Evolutionary conservation across 2,888 invertebrate genomes (phyloP).

Genomic region (Dendrolimus pini): DNA sequence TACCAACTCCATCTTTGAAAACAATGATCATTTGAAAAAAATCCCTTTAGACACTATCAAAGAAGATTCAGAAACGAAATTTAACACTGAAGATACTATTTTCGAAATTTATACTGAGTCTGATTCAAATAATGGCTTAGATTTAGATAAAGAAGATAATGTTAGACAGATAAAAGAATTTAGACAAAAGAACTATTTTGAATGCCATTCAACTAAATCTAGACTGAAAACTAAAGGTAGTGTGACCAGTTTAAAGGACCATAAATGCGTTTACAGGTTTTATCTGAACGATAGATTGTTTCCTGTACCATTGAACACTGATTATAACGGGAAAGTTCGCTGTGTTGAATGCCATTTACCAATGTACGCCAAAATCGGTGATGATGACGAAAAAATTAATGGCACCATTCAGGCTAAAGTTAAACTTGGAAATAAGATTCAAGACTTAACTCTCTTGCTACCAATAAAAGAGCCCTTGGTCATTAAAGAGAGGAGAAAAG

Average conservation of each 20-base stretch:
- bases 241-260: conserved; percentile 37
- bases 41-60: conserved; percentile 44
- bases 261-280: conserved; percentile 74
- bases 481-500: conserved; percentile 45
- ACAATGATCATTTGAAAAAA: conserved; percentile 25
- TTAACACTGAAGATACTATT: conserved; percentile 19
- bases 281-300: conserved; percentile 75
- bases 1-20: conserved; percentile 35
- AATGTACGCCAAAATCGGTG: conserved; percentile 24
- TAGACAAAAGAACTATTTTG: conserved; percentile 76
- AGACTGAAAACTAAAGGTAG: conserved; percentile 35
- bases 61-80: conserved; percentile 37
- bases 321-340: conserved; percentile 57
- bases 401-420: conserved; percentile 67
- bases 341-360: conserved; percentile 71
- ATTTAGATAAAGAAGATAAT: conserved; percentile 29
- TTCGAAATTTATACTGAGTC: conserved; percentile 29
- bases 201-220: conserved; percentile 74
- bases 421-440: conserved; percentile 34
- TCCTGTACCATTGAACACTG: conserved; percentile 66
- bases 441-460: conserved; percentile 49
- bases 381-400: conserved; percentile 28
- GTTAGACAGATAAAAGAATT: conserved; percentile 58
- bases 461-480: conserved; percentile 55
- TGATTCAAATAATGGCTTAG: conserved; percentile 31